Conservation (phyloP, 2,888 invertebrate species). For the Pantelozetes paolii region DNA sequence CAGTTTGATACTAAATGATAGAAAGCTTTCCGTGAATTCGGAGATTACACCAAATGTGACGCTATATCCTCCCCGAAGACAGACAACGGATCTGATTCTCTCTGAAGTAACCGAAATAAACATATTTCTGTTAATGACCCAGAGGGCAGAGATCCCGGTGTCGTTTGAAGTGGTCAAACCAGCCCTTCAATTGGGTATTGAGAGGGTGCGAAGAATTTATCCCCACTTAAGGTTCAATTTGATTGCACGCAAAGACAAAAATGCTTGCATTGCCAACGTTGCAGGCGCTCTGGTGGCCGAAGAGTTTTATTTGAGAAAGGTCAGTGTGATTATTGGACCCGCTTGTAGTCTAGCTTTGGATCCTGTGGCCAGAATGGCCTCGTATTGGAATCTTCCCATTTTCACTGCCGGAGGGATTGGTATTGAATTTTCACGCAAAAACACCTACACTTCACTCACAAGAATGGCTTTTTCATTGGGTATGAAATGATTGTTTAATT, state of each 20-base stretch:
- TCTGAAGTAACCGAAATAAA: conserved; percentile 4
- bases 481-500: conserved; percentile 20
- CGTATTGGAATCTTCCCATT: conserved; percentile 67
- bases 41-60: background rate
- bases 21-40: background rate
- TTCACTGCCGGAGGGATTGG: conserved; percentile 60
- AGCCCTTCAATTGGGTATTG: conserved; percentile 44
- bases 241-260: conserved; percentile 43
- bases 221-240: conserved; percentile 46
- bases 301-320: conserved; percentile 44
- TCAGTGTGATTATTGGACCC: conserved; percentile 46
- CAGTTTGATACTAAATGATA: background rate
- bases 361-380: conserved; percentile 46
- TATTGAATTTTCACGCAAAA: conserved; percentile 45
- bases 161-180: conserved; percentile 44
- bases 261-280: conserved; percentile 43
- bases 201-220: conserved; percentile 43
- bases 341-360: conserved; percentile 46
- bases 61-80: background rate
- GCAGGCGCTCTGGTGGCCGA: conserved; percentile 46
- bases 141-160: conserved; percentile 45
- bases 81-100: background rate
- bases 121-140: conserved; percentile 21
- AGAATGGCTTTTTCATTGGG: conserved; percentile 47
- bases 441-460: conserved; percentile 45